Evolutionary conservation across 2,113 vertebrate species (phyloP), one percentile per base, ranked within the genome.

Genomic region (Petroica traversi): DNA sequence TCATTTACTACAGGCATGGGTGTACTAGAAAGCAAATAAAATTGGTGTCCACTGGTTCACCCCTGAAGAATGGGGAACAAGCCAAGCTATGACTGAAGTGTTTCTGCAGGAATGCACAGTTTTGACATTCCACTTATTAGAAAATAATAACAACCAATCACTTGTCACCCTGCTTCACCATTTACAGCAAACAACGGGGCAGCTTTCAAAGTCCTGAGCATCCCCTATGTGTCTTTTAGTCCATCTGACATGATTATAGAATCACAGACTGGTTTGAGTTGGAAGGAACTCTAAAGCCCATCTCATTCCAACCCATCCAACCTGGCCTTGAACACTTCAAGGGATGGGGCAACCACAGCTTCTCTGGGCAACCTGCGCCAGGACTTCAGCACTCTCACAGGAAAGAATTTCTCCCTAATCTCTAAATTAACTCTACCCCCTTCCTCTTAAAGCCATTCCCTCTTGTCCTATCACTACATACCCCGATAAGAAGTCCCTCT

Each of bases 281-380:
- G 52, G 73, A 81, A 55, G 13, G 12, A 11, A 73, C 19, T 19
- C 25, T 40, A 31, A 63, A 81, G 14, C 23, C 5, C 12, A 20
- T 14, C 8, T 7, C 11, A 6, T 49, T 36, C 23, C 43, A 69
- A 3, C 2, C 6, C 17, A 3, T 71, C 26, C 41, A 66, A 0
- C 72, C 29, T 51, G 40, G 13, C 12, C 19, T 62, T 26, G 34
- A 1, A 13, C 17, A 4, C 14, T 17, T 3, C 51, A 41, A 79
- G 57, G 29, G 12, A n/a, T 14, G 62, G 31, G 11, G 11, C 40
- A 66, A 0, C 25, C 24, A 29, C 24, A 41, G 4, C 11, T 18
- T 22, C 20, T 20, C 71, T 74, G 33, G 24, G 7, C 2, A 79
- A 0, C 15, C 11, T n/a, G 17, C 23, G 1, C 14, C n/a, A 76